Percentiles rank a stretch among this genome's conserved stretches.
Evolutionary conservation across 2,113 vertebrate genomes (phyloP).

Genomic region (Microtus richardsoni): DNA sequence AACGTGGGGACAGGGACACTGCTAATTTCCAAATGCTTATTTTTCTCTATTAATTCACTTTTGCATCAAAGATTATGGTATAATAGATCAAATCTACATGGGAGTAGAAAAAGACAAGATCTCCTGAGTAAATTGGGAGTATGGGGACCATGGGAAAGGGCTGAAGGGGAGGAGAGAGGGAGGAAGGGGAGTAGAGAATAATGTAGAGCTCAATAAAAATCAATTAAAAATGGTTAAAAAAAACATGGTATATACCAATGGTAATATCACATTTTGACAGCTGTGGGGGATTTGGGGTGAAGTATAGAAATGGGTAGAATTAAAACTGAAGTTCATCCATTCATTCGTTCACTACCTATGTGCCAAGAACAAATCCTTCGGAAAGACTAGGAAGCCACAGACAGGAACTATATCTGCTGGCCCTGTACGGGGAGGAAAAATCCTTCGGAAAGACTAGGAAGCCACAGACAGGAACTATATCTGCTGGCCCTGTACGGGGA

Average conservation of each 20-base stretch:
- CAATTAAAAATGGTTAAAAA: too few species aligned
- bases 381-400: neutral
- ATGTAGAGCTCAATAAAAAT: too few species aligned
- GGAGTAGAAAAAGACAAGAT: too few species aligned
- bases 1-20: neutral
- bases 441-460: neutral
- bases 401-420: neutral
- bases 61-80: neutral
- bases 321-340: slow-evolving; percentile 30
- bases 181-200: too few species aligned
- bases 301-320: slow-evolving; percentile 15
- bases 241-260: neutral
- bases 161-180: too few species aligned
- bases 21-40: slow-evolving; percentile 38
- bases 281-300: neutral
- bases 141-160: too few species aligned
- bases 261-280: neutral
- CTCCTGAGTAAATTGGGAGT: too few species aligned
- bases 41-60: slow-evolving; percentile 4
- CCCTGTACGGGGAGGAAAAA: neutral
- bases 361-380: neutral
- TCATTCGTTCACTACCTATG: slow-evolving; percentile 10
- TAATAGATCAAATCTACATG: neutral
- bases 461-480: neutral
- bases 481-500: neutral